Conservation (phyloP, 2,113 vertebrate species). For the Silurus asotus region DNA sequence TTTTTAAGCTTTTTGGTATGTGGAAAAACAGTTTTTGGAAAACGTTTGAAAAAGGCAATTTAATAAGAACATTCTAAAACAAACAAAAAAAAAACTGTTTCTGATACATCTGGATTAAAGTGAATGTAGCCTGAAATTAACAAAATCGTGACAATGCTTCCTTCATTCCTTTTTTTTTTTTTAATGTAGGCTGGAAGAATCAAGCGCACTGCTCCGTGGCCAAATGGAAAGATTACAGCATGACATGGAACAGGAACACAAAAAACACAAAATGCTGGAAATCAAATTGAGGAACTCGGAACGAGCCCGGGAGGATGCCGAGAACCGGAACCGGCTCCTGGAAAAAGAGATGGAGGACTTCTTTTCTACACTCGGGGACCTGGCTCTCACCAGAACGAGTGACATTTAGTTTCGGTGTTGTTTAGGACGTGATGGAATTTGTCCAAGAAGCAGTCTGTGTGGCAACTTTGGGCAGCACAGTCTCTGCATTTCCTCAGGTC, state of each 20-base stretch:
- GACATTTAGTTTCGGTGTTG: conserved; percentile 57
- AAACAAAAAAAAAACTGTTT: too few relatives aligned
- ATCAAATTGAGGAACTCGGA: conserved; percentile 93
- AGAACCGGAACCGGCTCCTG: conserved; percentile 86
- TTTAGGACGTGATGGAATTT: conserved; percentile 5
- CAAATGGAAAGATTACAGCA: conserved; percentile 82
- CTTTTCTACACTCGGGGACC: conserved; percentile 86
- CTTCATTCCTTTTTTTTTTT: background rate
- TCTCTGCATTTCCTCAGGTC: conserved; percentile 36
- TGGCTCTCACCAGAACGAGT: conserved; percentile 74
- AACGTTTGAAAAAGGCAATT: too few relatives aligned
- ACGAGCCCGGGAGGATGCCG: conserved; percentile 84
- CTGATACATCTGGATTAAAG: too few relatives aligned
- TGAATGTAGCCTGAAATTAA: too few relatives aligned
- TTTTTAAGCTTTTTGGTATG: too few relatives aligned
- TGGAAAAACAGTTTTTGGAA: too few relatives aligned
- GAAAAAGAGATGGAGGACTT: conserved; percentile 97
- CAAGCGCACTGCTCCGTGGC: conserved; percentile 75
- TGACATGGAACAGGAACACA: conserved; percentile 88
- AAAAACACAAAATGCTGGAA: conserved; percentile 85
- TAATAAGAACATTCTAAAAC: too few relatives aligned
- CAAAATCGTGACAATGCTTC: background rate
- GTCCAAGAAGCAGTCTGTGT: background rate
- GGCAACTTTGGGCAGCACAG: background rate
- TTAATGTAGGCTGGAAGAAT: conserved; percentile 81